Evolutionary conservation across 1,140 invertebrate species (phyloP).

Genomic region (Sinella curviseta): DNA sequence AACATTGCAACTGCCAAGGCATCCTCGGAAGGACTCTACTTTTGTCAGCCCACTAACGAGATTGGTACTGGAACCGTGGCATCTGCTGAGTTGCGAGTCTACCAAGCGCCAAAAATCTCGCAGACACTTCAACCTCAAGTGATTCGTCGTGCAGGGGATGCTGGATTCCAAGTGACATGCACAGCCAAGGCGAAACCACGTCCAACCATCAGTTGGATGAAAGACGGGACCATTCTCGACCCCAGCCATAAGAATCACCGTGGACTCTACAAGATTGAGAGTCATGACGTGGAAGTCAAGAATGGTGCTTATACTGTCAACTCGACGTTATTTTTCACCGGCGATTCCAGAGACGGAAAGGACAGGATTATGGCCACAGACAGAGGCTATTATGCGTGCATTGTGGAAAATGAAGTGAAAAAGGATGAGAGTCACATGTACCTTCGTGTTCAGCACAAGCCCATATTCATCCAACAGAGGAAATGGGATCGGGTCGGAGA

Average conservation of each 20-base stretch:
- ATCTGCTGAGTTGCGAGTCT: conserved; percentile 77
- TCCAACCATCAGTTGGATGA: conserved; percentile 79
- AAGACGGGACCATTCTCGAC: conserved; percentile 75
- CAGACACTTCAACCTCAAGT: conserved; percentile 65
- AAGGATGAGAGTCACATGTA: conserved; percentile 82
- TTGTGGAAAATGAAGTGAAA: conserved; percentile 86
- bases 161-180: conserved; percentile 77
- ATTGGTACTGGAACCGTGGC: conserved; percentile 80
- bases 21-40: conserved; percentile 81
- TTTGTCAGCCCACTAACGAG: conserved; percentile 84
- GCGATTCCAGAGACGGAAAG: conserved; percentile 66
- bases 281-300: conserved; percentile 68
- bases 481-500: conserved; percentile 36
- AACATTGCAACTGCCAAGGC: conserved; percentile 80
- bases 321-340: conserved; percentile 76
- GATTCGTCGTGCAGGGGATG: conserved; percentile 69
- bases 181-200: conserved; percentile 83
- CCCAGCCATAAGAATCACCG: conserved; percentile 62
- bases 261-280: conserved; percentile 73
- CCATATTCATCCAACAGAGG: conserved; percentile 41
- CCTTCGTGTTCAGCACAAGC: conserved; percentile 55
- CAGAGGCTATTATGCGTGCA: conserved; percentile 81
- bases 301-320: conserved; percentile 76
- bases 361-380: conserved; percentile 79
- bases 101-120: conserved; percentile 80